A percentile compares a stretch with the other conserved stretches of the same genome.
These are phyloP conservation scores for Luidia sarsii DNA, from an alignment of 53 echinoderm and acorn worm genomes.

Conservation along the genomic window DNA sequence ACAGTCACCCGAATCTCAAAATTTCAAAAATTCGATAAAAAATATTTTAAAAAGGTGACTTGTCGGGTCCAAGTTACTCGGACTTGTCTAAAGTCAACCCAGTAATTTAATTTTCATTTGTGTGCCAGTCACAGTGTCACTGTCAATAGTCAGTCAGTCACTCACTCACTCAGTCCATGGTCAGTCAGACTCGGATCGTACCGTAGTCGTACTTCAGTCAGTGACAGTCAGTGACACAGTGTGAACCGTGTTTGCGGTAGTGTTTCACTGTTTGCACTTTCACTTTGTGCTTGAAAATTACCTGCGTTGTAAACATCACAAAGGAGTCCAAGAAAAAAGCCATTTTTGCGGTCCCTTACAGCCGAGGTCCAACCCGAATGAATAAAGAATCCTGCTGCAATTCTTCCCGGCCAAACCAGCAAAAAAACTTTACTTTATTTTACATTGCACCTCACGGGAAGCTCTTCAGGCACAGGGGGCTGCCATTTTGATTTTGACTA, in stretches of 20 bases:
- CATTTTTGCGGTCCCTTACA: slow-evolving; percentile 68
- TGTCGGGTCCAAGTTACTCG: no score
- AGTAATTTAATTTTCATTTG: no score
- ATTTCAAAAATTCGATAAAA: no score
- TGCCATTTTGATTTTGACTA: slow-evolving; percentile 34
- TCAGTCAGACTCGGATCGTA: background rate
- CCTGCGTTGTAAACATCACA: slow-evolving; percentile 93
- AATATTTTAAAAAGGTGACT: no score
- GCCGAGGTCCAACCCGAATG: background rate
- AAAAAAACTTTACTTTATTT: background rate
- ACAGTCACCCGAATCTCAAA: no score
- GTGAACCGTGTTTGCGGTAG: no score
- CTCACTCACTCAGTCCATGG: background rate
- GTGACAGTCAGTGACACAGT: no score
- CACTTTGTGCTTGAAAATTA: slow-evolving; percentile 12
- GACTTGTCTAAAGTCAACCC: no score
- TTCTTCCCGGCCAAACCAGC: background rate
- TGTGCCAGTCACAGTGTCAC: no score
- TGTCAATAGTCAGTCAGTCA: background rate
- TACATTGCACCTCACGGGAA: background rate
- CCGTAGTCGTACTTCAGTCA: no score
- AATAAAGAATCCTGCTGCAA: background rate
- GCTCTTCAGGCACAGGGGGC: slow-evolving; percentile 6
- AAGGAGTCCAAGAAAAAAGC: slow-evolving; percentile 88
- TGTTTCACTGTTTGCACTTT: no score